Conservation (phyloP, 2,888 invertebrate species). For the Trypoxylon attenuatum region DNA sequence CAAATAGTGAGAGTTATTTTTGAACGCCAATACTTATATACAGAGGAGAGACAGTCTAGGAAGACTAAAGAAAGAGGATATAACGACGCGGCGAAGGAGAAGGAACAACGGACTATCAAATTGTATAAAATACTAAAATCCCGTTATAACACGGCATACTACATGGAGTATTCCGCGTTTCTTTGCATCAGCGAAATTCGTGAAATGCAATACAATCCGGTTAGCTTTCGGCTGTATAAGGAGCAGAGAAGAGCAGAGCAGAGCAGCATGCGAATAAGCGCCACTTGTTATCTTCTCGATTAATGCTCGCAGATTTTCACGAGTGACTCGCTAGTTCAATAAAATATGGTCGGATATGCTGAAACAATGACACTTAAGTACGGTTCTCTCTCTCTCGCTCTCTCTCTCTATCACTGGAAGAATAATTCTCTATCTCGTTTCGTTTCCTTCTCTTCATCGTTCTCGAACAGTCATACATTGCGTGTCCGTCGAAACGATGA, state of each 20-base stretch:
- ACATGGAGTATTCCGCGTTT: background rate
- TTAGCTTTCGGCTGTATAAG: no score
- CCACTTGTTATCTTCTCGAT: constrained; percentile 16
- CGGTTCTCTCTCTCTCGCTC: constrained; percentile 14
- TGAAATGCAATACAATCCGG: background rate
- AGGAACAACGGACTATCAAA: background rate
- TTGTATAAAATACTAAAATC: background rate
- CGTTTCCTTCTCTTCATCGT: background rate
- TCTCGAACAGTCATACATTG: background rate
- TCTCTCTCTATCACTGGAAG: constrained; percentile 7
- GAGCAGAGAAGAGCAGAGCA: background rate
- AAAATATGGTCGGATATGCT: constrained; percentile 2
- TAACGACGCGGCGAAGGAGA: no score
- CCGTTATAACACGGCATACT: background rate
- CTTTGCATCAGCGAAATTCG: background rate
- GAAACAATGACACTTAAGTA: constrained; percentile 37
- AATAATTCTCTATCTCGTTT: constrained; percentile 25
- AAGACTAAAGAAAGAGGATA: background rate
- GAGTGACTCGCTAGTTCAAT: background rate
- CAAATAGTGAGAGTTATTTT: background rate
- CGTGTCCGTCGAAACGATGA: constrained; percentile 1
- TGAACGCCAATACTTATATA: background rate
- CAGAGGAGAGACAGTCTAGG: background rate
- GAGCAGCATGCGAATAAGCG: background rate
- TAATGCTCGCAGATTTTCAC: background rate